Conservation (phyloP, 2,888 invertebrate species). For the Melipona beecheii region DNA sequence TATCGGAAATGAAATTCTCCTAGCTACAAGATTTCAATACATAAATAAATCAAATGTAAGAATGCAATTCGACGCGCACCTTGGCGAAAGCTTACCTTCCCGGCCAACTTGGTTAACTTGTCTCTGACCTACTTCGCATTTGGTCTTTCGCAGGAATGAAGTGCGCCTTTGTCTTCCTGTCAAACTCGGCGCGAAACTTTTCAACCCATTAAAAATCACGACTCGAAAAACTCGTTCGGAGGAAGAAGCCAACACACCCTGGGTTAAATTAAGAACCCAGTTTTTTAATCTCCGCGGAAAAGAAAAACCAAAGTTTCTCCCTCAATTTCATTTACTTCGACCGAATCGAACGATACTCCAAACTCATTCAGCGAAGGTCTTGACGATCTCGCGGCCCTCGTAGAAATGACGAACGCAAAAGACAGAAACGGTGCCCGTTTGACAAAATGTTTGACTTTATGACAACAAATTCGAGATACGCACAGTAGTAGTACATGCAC, state of each 20-base stretch:
- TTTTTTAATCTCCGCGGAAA: background rate
- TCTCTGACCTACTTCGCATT: constrained; percentile 2
- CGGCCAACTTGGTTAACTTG: background rate
- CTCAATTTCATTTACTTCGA: background rate
- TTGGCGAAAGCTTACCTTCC: background rate
- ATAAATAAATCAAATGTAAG: background rate
- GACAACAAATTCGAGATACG: background rate
- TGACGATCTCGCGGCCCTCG: background rate
- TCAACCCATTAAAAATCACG: constrained; percentile 1
- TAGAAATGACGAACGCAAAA: background rate
- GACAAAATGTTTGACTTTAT: constrained; percentile 38
- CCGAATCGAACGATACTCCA: background rate
- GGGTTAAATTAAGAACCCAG: background rate
- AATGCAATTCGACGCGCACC: background rate
- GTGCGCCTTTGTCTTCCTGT: background rate
- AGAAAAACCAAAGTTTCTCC: background rate
- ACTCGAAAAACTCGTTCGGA: background rate
- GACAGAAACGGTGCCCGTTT: background rate
- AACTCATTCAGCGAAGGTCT: background rate
- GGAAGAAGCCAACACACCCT: background rate
- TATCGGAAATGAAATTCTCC: background rate
- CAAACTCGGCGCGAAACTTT: background rate
- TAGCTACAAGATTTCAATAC: too few species aligned
- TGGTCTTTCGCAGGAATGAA: background rate
- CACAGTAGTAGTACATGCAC: constrained; percentile 24